phyloP scores from a whole-genome alignment of 1,140 invertebrate species.

The Sarcophaga peregrina region DNA sequence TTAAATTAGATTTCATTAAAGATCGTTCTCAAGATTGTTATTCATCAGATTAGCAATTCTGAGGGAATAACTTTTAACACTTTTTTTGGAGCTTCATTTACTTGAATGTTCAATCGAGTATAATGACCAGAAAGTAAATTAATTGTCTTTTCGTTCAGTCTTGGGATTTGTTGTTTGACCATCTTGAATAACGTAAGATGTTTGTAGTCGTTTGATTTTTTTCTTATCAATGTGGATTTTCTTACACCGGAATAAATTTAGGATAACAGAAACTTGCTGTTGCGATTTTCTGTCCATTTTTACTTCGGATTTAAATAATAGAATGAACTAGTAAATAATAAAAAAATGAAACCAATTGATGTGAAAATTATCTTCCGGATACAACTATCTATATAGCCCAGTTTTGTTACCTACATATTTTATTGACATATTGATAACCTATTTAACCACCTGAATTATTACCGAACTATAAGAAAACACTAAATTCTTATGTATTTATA shows the following conservation, averaged over 20 bases:
- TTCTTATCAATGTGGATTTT: neutral
- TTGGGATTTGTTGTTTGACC: neutral
- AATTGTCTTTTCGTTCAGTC: neutral
- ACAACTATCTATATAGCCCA: too few species aligned
- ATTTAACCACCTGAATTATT: conserved; percentile 28
- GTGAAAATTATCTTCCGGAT: too few species aligned
- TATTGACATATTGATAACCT: neutral
- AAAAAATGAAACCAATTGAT: neutral
- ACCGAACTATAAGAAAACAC: neutral
- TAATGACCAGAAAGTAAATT: neutral
- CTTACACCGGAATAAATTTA: neutral
- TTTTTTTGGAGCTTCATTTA: neutral
- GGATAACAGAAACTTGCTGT: neutral
- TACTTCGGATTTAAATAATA: too few species aligned
- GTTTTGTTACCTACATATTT: neutral
- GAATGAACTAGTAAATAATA: neutral
- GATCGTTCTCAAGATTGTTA: neutral
- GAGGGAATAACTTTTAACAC: neutral
- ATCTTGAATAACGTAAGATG: neutral
- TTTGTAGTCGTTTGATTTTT: neutral
- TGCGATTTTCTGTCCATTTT: neutral
- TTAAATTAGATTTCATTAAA: too few species aligned
- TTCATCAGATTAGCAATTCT: neutral
- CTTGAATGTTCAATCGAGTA: neutral
- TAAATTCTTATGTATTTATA: neutral